Conservation (phyloP, 2,113 vertebrate species). For the Gracilinanus agilis region DNA sequence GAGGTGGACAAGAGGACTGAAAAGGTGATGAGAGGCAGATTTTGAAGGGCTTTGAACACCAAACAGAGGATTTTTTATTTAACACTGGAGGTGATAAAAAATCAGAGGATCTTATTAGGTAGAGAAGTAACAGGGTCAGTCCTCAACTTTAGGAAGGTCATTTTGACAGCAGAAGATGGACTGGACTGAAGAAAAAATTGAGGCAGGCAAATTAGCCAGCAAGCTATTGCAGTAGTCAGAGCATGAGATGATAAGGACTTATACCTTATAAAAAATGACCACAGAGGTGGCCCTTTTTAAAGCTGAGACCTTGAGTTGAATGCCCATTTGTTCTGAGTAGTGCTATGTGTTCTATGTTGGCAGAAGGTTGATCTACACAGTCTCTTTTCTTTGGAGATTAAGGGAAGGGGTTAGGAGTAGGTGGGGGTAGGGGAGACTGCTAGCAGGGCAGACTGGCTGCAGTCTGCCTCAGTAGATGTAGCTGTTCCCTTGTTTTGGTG, state of each 20-base stretch:
- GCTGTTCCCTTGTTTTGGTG: neutral
- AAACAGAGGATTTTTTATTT: neutral
- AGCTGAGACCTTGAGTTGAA: neutral
- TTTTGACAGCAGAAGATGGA: neutral
- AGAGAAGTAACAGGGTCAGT: neutral
- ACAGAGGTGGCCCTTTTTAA: neutral
- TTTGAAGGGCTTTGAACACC: neutral
- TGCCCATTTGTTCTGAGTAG: neutral
- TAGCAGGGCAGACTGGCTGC: neutral
- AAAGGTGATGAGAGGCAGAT: neutral
- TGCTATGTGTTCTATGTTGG: neutral
- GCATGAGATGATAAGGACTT: neutral
- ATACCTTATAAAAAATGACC: neutral
- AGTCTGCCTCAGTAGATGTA: neutral
- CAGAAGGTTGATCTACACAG: neutral
- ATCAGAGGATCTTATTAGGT: neutral
- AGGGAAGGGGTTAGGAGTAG: neutral
- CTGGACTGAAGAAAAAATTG: neutral
- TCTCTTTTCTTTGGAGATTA: neutral
- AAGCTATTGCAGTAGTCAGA: neutral
- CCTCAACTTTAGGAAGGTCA: neutral
- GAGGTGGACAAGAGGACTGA: neutral
- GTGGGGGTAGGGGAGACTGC: neutral
- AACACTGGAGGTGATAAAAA: neutral
- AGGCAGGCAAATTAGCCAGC: neutral